Percentiles rank a stretch among this genome's conserved stretches.
Conservation (phyloP, 2,113 vertebrate species). For the Coracopsis vasa region DNA sequence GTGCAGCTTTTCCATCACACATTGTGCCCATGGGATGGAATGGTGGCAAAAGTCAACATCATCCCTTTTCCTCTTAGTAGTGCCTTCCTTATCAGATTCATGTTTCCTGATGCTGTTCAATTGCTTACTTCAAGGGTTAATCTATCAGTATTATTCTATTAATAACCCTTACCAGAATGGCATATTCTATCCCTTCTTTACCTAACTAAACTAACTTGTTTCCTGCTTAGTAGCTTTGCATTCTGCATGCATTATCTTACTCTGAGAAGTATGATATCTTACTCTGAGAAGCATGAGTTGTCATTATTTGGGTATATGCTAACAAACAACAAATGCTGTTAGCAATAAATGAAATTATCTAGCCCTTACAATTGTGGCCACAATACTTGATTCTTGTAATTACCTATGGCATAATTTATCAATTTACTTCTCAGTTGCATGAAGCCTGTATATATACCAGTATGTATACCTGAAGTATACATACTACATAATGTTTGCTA, state of each 20-base stretch:
- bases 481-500: neutral
- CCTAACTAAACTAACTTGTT: neutral
- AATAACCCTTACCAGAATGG: neutral
- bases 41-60: neutral
- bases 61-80: neutral
- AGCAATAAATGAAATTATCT: neutral
- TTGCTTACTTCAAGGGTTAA: neutral
- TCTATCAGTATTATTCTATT: neutral
- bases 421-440: neutral
- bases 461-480: neutral
- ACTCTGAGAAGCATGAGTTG: neutral
- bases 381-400: neutral
- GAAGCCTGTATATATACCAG: neutral
- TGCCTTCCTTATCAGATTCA: neutral
- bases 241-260: neutral
- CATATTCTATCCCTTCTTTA: neutral
- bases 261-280: neutral
- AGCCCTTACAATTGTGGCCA: neutral
- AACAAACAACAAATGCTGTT: neutral
- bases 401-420: neutral
- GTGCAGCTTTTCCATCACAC: neutral
- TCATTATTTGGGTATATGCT: neutral
- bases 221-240: neutral
- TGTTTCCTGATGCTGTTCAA: neutral
- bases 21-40: neutral